Evolutionary conservation across 1,140 invertebrate genomes (phyloP), one percentile per base, ranked within the genome.

Genomic region (Drosophila carrolli): DNA sequence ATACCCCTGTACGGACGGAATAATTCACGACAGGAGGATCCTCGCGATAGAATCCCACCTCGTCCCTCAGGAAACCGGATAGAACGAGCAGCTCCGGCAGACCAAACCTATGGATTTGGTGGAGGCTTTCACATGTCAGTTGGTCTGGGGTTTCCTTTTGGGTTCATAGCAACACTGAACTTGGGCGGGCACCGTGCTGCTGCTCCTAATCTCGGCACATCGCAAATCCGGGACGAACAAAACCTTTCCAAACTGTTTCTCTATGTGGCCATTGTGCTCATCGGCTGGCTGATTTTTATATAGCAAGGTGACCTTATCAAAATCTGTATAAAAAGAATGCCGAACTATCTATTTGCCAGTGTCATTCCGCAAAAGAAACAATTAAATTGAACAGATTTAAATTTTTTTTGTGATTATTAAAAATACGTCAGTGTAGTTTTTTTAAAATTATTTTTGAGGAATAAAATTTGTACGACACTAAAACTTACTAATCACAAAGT

Each of bases 1-100:
- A 35, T 51, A 14, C 48, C 48, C 4, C 4, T 51, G 4, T 51
- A 51, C n/a, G 48, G 29, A 5, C 48, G 48, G 5, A 51, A 51
- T 6, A 14, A 5, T 35, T 14, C 8, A 5, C n/a, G 27, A 1
- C 29, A 10, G 9, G 27, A 14, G 48, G 48, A 51, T 51, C 48
- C 48, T 5, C n/a, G 48, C n/a, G n/a, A 35, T 2, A 14, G 8
- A 35, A 35, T 23, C 2, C 48, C 48, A 5, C 48, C 48, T 9
- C 48, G 48, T 51, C 48, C 48, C 27, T 10, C n/a, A 16, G 29
- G 29, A 11, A 13, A 14, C 11, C 27, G 27, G 2, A 14, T 27
- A 8, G 47, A 32, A 14, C 27, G 27, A 11, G 27, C 9, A 9
- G 23, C 11, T 23, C 23, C 27, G 8, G 27, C 3, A 13, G 9